Evolutionary conservation across 2,797 vertebrate genomes (phyloP).

Genomic region (Scyliorhinus canicula): DNA sequence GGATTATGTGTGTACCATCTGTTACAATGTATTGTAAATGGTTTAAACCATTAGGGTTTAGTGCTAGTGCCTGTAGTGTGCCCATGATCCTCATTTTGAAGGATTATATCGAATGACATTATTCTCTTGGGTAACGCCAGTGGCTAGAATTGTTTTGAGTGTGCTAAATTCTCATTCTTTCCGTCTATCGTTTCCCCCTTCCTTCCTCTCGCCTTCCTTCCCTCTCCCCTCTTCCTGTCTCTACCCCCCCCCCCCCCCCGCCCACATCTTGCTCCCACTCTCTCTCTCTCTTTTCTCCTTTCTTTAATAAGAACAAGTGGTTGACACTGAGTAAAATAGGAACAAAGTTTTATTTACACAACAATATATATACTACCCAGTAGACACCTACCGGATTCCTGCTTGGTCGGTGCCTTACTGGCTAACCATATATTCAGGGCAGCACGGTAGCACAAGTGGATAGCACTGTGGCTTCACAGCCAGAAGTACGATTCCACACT

Average conservation of each 20-base stretch:
- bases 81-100: neutral
- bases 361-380: no score
- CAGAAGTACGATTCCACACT: no score
- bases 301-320: no score
- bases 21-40: neutral
- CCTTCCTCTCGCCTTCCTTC: neutral
- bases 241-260: neutral
- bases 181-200: neutral
- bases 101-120: constrained; percentile 12
- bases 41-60: neutral
- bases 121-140: neutral
- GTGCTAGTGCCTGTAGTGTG: neutral
- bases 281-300: neutral
- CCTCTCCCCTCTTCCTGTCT: neutral
- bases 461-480: no score
- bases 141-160: neutral
- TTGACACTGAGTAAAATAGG: no score
- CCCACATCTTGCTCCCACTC: neutral
- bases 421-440: no score
- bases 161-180: neutral
- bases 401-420: no score
- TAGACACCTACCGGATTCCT: no score
- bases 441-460: no score
- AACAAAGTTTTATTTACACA: no score
- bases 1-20: constrained; percentile 20